A percentile compares a stretch with the other conserved stretches of the same genome.
These are phyloP conservation scores for Drosophila quadrilineata DNA, from an alignment of 1,140 invertebrate genomes.

Conservation along the genomic window DNA sequence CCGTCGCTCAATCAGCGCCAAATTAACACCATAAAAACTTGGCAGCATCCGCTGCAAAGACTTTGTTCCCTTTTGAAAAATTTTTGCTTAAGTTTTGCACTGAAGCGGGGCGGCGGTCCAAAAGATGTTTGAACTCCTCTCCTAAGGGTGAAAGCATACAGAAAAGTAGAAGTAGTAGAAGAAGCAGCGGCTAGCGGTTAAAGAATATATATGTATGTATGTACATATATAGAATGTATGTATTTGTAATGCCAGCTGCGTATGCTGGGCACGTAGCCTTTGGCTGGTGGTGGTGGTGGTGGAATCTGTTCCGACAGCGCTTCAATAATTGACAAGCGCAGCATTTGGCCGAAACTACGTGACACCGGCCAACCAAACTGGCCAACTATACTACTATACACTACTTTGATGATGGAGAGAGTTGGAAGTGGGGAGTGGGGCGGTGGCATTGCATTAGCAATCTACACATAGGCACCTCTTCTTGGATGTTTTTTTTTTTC, in stretches of 20 bases:
- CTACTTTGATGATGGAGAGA: no score
- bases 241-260: constrained; percentile 42
- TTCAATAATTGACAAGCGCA: constrained; percentile 51
- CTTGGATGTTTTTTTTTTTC: no score
- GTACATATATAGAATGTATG: constrained; percentile 45
- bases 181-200: background rate
- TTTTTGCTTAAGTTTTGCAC: no score
- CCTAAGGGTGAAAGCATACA: no score
- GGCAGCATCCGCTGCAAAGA: constrained; percentile 30
- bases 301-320: constrained; percentile 50
- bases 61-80: constrained; percentile 5
- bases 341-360: constrained; percentile 45
- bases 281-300: constrained; percentile 54
- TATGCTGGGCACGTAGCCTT: constrained; percentile 59
- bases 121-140: no score
- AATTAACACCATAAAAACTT: constrained; percentile 73
- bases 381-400: background rate
- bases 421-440: background rate
- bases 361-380: constrained; percentile 5
- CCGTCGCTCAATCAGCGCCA: constrained; percentile 68
- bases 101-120: no score
- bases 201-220: background rate
- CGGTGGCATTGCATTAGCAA: no score
- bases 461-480: no score
- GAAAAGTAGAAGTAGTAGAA: background rate